A percentile compares a stretch with the other conserved stretches of the same genome.
Conservation (phyloP, 1,140 invertebrate genomes). For the Drosophila bocki region DNA sequence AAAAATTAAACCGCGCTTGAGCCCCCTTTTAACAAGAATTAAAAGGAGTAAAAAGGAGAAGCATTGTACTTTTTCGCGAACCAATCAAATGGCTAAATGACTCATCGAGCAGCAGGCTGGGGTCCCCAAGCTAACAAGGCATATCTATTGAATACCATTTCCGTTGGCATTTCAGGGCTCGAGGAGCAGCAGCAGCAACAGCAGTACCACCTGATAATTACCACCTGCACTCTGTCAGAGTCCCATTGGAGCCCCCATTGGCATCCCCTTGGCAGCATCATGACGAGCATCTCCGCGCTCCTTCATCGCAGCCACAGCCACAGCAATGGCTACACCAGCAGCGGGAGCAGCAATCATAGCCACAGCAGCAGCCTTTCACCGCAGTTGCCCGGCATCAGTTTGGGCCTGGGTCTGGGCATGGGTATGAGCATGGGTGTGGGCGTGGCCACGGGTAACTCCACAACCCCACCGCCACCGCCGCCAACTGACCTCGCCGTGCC, state of each 20-base stretch:
- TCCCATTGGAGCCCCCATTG: neutral
- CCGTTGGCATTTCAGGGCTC: conserved; percentile 66
- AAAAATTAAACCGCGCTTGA: neutral
- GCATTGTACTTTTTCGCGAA: conserved; percentile 15
- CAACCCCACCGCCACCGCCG: conserved; percentile 29
- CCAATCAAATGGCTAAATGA: conserved; percentile 44
- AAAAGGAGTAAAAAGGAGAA: conserved; percentile 5
- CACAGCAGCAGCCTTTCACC: conserved; percentile 73
- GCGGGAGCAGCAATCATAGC: conserved; percentile 69
- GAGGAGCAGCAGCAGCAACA: conserved; percentile 18
- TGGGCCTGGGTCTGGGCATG: conserved; percentile 39
- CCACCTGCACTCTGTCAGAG: conserved; percentile 51
- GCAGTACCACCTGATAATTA: conserved; percentile 52
- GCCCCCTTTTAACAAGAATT: conserved; percentile 4
- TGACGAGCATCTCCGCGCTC: conserved; percentile 74
- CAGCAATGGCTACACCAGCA: conserved; percentile 64
- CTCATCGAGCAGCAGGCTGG: conserved; percentile 30
- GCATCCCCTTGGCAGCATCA: conserved; percentile 26
- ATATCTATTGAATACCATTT: conserved; percentile 76
- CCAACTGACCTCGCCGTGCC: conserved; percentile 43
- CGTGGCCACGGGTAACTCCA: conserved; percentile 2
- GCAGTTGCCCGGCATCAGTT: conserved; percentile 61
- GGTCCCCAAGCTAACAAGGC: conserved; percentile 53
- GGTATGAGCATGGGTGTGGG: conserved; percentile 13
- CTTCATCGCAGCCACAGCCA: conserved; percentile 69